These are phyloP conservation scores for Gallinago stenura DNA, from an alignment of 2,797 vertebrate species.

Conservation along the genomic window DNA sequence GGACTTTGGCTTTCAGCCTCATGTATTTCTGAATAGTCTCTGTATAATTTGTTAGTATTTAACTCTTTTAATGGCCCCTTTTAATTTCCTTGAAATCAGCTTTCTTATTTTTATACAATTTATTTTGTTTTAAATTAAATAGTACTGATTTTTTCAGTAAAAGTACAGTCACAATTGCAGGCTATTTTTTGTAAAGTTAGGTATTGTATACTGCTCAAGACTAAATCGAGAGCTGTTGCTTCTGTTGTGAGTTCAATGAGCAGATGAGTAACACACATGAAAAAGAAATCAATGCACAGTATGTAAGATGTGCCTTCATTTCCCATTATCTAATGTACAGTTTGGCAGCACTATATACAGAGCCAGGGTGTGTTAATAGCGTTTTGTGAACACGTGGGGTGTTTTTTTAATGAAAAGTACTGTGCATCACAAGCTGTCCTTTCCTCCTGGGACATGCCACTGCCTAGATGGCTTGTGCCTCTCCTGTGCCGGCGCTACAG, in stretches of 20 bases:
- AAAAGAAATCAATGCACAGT: not conserved
- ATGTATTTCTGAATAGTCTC: not conserved
- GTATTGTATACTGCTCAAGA: not conserved
- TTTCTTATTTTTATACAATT: not conserved
- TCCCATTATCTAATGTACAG: not conserved
- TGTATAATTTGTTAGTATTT: not conserved
- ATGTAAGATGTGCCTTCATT: not conserved
- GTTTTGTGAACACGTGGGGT: constrained; percentile 43
- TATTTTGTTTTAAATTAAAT: not conserved
- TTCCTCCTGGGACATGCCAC: constrained; percentile 60
- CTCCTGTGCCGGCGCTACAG: constrained; percentile 33
- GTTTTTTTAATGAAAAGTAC: constrained; percentile 64
- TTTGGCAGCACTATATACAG: not conserved
- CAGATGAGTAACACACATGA: not conserved
- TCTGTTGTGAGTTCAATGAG: not conserved
- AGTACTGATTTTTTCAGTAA: not conserved
- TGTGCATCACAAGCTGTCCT: constrained; percentile 48
- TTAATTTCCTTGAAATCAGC: not conserved
- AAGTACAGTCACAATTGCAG: not conserved
- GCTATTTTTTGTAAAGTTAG: not conserved
- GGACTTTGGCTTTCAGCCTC: not conserved
- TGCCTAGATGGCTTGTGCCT: constrained; percentile 36
- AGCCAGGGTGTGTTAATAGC: not conserved
- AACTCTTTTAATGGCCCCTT: not conserved
- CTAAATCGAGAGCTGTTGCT: not conserved